phyloP scores from a whole-genome alignment of 2,888 invertebrate species.

The Sminthurides aquaticus region DNA sequence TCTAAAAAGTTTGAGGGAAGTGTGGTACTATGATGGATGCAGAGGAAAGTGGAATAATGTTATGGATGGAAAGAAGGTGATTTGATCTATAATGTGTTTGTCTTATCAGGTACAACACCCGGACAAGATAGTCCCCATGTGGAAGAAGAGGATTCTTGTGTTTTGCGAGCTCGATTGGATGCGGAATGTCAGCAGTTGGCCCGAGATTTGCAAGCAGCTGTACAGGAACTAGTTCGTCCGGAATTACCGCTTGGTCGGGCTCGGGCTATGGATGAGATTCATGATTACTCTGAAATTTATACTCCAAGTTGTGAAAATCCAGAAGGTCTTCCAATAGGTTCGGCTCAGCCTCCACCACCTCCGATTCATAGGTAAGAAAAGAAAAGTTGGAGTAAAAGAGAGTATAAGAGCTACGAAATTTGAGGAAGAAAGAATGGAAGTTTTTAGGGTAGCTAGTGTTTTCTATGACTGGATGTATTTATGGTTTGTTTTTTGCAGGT shows the following conservation, averaged over 20 bases:
- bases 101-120: slow-evolving; percentile 42
- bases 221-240: slow-evolving; percentile 52
- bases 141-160: slow-evolving; percentile 48
- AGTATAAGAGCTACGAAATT: neutral
- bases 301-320: slow-evolving; percentile 74
- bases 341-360: slow-evolving; percentile 71
- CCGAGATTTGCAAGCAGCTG: slow-evolving; percentile 55
- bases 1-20: no score
- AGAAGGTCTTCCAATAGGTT: slow-evolving; percentile 40
- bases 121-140: slow-evolving; percentile 38
- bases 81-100: no score
- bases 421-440: no score
- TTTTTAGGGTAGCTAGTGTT: no score
- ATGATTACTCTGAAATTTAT: slow-evolving; percentile 90
- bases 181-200: slow-evolving; percentile 46
- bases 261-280: slow-evolving; percentile 48
- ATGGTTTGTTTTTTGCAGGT: slow-evolving; percentile 48
- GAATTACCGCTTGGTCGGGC: slow-evolving; percentile 39
- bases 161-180: slow-evolving; percentile 48
- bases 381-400: neutral
- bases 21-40: no score
- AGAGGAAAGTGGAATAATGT: no score
- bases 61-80: no score
- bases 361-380: slow-evolving; percentile 64
- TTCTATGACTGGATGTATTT: no score